Base-by-base conservation (phyloP, 2,797 vertebrate species). In the Otus scops region DNA sequence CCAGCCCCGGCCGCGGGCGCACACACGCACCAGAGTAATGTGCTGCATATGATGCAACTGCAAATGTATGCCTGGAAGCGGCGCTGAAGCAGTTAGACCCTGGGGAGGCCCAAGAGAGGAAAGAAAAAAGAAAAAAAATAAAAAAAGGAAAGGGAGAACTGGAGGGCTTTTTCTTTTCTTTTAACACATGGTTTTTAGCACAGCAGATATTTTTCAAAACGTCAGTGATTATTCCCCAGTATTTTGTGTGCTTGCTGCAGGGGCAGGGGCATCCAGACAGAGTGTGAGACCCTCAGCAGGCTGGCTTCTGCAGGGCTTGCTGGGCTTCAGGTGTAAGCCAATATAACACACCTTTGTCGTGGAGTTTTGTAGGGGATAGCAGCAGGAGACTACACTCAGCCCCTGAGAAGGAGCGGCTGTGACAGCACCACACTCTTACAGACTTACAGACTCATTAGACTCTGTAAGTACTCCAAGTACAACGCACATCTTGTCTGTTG, bases 11-110 rank as follows among this genome's bases (percentile, higher is more conserved):
- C 43, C 13, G 1, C 17, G 1, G 38, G 32, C 20, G 27, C 50
- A 28, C 54, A 60, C 12, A 8, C 45, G 2, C 69, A 53, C 34
- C 13, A 3, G 12, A 30, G n/a, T 20, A 85, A 96, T 86, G 93
- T 63, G 85, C 97, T 92, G 81, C 34, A 26, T 90, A 47, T 94
- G 92, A 85, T 89, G 91, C 87, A 95, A 94, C 63, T 82, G 70
- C 89, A 73, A 70, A 94, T 79, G 11, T 23, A 78, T 92, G 93
- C 85, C 88, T 88, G 82, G 75, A 60, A 88, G 54, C 4, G 0
- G 15, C 1, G 4, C 34, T 3, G 8, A 64, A 87, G 74, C 85
- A 45, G 43, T 54, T 27, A 87, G 76, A 74, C 87, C 63, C 32
- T 24, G 57, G 57, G 53, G 89, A 83, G 54, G 73, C 79, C 26